Conservation (phyloP, 2,113 vertebrate species). For the Periophthalmodon schlosseri region DNA sequence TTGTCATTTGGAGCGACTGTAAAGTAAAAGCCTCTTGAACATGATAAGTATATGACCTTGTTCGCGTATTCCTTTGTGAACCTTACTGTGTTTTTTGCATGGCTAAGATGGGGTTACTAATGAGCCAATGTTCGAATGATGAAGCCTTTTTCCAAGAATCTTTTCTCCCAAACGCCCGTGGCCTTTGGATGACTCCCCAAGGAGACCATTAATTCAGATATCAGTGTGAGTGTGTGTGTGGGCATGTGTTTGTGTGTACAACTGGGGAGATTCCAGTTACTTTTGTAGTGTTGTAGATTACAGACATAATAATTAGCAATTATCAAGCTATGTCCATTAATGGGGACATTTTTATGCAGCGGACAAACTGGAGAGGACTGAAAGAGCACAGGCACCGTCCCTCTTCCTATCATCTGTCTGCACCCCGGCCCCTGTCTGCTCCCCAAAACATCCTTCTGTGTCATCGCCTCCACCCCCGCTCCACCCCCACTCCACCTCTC, state of each 20-base stretch:
- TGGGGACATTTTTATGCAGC: slow-evolving; percentile 3
- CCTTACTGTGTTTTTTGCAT: slow-evolving; percentile 46
- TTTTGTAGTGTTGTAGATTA: slow-evolving; percentile 43
- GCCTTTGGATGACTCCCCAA: slow-evolving; percentile 80
- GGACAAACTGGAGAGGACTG: slow-evolving; percentile 10
- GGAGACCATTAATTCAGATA: slow-evolving; percentile 78
- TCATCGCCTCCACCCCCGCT: slow-evolving; percentile 60
- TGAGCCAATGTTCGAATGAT: slow-evolving; percentile 74
- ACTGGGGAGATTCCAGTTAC: slow-evolving; percentile 33
- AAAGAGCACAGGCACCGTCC: slow-evolving; percentile 37
- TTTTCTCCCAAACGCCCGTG: slow-evolving; percentile 73
- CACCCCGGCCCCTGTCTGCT: slow-evolving; percentile 57
- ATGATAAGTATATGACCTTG: slow-evolving; percentile 58
- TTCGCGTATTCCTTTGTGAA: slow-evolving; percentile 46
- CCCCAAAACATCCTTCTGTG: slow-evolving; percentile 75
- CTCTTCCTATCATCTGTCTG: slow-evolving; percentile 69
- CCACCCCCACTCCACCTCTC: slow-evolving; percentile 26
- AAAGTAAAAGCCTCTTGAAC: slow-evolving; percentile 55
- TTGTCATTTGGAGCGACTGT: slow-evolving; percentile 37
- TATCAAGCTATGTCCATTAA: not conserved
- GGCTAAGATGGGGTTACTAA: slow-evolving; percentile 71
- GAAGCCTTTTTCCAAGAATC: slow-evolving; percentile 76
- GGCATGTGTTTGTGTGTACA: slow-evolving; percentile 21
- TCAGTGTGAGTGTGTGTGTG: slow-evolving; percentile 49
- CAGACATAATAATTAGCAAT: slow-evolving; percentile 27